A percentile compares a stretch with the other conserved stretches of the same genome.
phyloP scores from a whole-genome alignment of 2,888 invertebrate species.

The Meandrusa payeni region DNA sequence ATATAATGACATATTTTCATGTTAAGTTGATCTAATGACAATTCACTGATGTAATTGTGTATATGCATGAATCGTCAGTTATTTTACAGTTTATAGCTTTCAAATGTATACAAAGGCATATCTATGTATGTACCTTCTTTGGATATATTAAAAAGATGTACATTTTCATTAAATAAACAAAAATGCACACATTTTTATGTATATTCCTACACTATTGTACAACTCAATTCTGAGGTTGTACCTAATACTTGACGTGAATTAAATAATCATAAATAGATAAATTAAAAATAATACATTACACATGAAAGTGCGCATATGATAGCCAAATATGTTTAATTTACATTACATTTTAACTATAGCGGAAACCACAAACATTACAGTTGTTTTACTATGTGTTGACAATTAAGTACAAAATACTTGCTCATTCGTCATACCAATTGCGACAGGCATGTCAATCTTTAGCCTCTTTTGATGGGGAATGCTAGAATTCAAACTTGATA shows the following conservation, averaged over 20 bases:
- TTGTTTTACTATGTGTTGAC: neutral
- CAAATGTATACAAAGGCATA: no score
- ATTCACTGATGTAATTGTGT: no score
- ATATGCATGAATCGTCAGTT: no score
- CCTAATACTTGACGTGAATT: conserved; percentile 3
- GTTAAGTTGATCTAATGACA: no score
- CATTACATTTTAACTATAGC: conserved; percentile 29
- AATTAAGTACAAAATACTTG: no score
- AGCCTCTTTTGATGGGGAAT: neutral
- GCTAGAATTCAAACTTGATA: no score
- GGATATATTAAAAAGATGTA: conserved; percentile 46
- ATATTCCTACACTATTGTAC: conserved; percentile 2
- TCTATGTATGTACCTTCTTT: no score
- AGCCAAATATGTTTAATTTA: conserved; percentile 28
- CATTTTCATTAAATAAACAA: conserved; percentile 52
- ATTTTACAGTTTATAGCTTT: no score
- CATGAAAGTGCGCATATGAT: neutral
- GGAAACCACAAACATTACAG: conserved; percentile 16
- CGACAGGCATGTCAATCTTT: neutral
- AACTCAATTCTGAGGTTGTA: neutral
- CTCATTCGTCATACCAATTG: no score
- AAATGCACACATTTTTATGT: conserved; percentile 50
- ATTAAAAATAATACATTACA: conserved; percentile 15
- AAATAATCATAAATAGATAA: conserved; percentile 20
- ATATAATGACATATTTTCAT: no score